A percentile compares a stretch with the other conserved stretches of the same genome.
phyloP scores from a whole-genome alignment of 2,113 vertebrate genomes.

The Nasalis larvatus region DNA sequence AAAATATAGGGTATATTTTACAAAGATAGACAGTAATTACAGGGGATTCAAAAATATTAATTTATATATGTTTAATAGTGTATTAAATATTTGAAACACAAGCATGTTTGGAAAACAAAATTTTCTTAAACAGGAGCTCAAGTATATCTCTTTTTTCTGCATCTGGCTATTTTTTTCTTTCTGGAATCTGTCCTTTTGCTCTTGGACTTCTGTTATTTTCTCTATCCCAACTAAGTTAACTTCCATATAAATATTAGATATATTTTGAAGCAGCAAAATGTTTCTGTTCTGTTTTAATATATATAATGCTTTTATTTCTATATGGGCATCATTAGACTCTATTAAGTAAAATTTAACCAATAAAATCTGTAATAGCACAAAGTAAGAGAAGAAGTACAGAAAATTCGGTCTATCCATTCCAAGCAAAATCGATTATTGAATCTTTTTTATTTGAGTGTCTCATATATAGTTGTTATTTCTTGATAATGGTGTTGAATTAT shows the following conservation, averaged over 20 bases:
- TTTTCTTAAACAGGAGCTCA: too few species aligned
- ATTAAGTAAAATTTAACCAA: neutral
- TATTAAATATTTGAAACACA: too few species aligned
- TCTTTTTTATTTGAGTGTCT: neutral
- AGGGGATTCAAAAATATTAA: too few species aligned
- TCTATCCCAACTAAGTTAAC: neutral
- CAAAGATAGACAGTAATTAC: too few species aligned
- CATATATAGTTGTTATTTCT: neutral
- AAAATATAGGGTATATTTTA: too few species aligned
- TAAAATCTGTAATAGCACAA: neutral
- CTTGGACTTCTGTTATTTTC: neutral
- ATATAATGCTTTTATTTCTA: neutral
- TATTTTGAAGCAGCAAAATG: neutral
- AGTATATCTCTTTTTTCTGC: too few species aligned
- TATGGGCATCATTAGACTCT: neutral
- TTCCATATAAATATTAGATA: neutral
- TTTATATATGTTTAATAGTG: too few species aligned
- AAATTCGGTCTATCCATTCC: neutral
- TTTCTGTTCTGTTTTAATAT: neutral
- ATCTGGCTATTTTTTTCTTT: too few species aligned
- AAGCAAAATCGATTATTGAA: slow-evolving; percentile 22
- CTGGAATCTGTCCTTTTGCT: too few species aligned
- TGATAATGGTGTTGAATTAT: slow-evolving; percentile 39
- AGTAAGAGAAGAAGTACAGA: neutral
- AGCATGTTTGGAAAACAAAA: too few species aligned